Evolutionary conservation across 2,113 vertebrate species (phyloP).

Genomic region (Grallaria varia): DNA sequence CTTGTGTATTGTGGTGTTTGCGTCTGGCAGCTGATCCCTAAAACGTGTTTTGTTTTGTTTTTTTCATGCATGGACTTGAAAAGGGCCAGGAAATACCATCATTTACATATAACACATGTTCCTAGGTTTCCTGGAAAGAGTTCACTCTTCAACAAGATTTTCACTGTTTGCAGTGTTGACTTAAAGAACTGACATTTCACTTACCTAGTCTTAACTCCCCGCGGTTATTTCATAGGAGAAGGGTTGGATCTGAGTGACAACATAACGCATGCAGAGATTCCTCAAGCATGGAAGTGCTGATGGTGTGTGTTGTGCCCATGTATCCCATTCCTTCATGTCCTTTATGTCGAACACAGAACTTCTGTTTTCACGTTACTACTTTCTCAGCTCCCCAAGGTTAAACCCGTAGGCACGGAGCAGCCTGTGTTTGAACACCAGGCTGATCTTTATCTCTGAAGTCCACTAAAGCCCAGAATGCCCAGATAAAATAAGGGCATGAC

Average conservation of each 20-base stretch:
- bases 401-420: neutral
- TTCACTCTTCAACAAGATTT: neutral
- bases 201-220: neutral
- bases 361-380: neutral
- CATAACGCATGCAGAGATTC: neutral
- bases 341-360: neutral
- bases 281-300: slow-evolving; percentile 14
- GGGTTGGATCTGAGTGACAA: neutral
- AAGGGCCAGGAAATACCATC: slow-evolving; percentile 16
- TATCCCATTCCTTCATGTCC: neutral
- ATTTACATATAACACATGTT: slow-evolving; percentile 32
- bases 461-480: neutral
- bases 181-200: neutral
- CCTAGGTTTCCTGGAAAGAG: slow-evolving; percentile 7
- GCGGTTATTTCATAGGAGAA: neutral
- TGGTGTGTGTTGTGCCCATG: neutral
- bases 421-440: slow-evolving; percentile 4
- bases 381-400: neutral
- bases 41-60: neutral
- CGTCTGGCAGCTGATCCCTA: neutral
- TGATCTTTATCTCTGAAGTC: neutral
- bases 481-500: neutral
- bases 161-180: neutral
- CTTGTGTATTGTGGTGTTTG: slow-evolving; percentile 13
- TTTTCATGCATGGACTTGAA: slow-evolving; percentile 64